Evolutionary conservation across 2,113 vertebrate species (phyloP), one percentile per base, ranked within the genome.

Genomic region (Poeciliopsis retropinna): DNA sequence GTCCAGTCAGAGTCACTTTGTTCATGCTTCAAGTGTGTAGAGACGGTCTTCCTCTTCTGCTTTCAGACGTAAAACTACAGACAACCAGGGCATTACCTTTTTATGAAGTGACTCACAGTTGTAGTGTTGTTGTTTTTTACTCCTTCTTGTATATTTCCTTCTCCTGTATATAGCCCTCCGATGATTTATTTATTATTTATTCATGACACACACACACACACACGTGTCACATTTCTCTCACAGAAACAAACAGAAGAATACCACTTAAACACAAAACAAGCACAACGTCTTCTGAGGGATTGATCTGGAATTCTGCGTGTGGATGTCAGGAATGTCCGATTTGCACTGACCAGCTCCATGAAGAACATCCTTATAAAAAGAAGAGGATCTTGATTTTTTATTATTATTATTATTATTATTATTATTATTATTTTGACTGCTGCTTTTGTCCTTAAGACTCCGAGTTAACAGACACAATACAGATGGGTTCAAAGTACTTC

Each of bases 161-260:
- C 67, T 63, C 76, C 29, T 91, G 84, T 92, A 90, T 79, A 89
- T 91, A 85, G 6, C 28, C 75, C 67, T 61, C 39, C 76, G 77
- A 87, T 86, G 70, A 66, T 61, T 37, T 88, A 85, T 92, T 89
- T 89, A 90, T 92, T 89, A 93, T 94, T 92, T 93, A 92, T 92
- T 92, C 67, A 67, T 41, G 63, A 65, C 61, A 76, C 89, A 90
- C 89, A 92, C 82, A 10, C 67, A 82, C 60, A 65, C 57, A 76
- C 89, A 90, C 89, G 88, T 34, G 7, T 34, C 82, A 11, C 68
- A 73, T 64, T 85, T 68, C 72, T 64, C 69, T 67, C 65, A 76
- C 67, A 1, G 41, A 78, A 83, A 34, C 54, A 72, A n/a, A 63
- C 41, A 44, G 47, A 60, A 51, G 69, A 65, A 54, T 29, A 74